Base-by-base conservation (phyloP, 2,888 invertebrate species). In the Nephrotoma guestfalica region DNA sequence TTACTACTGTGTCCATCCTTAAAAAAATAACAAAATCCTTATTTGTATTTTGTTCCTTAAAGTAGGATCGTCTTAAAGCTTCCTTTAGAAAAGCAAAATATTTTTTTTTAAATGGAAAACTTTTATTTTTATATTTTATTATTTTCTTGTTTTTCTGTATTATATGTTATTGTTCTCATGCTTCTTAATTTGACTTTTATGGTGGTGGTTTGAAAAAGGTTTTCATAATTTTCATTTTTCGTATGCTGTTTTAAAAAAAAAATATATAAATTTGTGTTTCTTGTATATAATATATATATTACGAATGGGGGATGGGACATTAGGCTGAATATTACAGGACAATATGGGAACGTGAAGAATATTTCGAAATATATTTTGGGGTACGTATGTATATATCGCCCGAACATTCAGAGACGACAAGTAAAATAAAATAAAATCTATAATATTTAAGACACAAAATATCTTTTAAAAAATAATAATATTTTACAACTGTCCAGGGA, bases 401-500 rank as follows among this genome's bases (percentile, higher is more conserved):
- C 18, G 51, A 57, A 7, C 71, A 30, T 11, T 71, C 71, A 11
- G 71, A 71, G 71, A 71, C 71, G 30, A 9, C 71, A 71, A 71
- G 30, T 71, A 71, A 18, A 71, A 71, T 9, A 71, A 71, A 47
- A 47, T 30, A 47, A 71, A 71, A 71, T 71, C 71, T 71, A 71
- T 71, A 71, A 30, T 30, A 71, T 71, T 71, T 71, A 71, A 71
- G 71, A 71, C 71, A 71, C 71, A 71, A 84, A 41, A 84, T 41
- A 41, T 84, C 84, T 84, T 84, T 42, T 84, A 15, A 41, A 84
- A 41, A 84, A 84, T 84, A 84, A 84, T 84, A 84, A 41, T 84
- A 84, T 85, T 85, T 85, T 85, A 85, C 85, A 85, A 85, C 85
- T 85, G 85, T 85, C 85, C 85, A 85, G 85, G 85, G 85, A 85